Evolutionary conservation across 2,888 invertebrate genomes (phyloP).

Genomic region (Pheosia gnoma): DNA sequence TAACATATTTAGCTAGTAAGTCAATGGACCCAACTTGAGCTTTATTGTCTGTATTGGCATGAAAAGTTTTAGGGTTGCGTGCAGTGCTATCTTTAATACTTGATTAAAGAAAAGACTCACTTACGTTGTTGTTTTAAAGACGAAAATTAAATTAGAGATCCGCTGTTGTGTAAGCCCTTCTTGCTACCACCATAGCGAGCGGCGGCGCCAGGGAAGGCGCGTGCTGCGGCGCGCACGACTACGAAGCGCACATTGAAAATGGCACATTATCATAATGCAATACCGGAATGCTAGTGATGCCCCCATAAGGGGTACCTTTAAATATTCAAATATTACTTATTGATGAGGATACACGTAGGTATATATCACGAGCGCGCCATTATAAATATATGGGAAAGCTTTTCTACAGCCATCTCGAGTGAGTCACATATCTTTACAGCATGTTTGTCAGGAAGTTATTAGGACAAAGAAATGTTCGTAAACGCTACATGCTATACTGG

Average conservation of each 20-base stretch:
- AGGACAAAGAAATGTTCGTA: too few species aligned
- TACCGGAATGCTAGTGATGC: constrained; percentile 73
- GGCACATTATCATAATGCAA: constrained; percentile 80
- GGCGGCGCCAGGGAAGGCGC: constrained; percentile 72
- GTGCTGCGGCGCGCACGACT: constrained; percentile 62
- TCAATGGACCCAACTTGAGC: constrained; percentile 42
- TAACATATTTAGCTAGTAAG: constrained; percentile 53
- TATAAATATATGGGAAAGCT: background rate
- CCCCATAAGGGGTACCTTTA: constrained; percentile 61
- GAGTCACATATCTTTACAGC: too few species aligned
- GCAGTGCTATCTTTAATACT: constrained; percentile 30
- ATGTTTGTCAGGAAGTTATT: too few species aligned
- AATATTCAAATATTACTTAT: constrained; percentile 61
- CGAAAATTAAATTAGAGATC: constrained; percentile 17
- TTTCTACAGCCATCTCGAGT: background rate
- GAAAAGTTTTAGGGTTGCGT: constrained; percentile 43
- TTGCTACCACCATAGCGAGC: constrained; percentile 19
- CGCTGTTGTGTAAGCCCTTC: constrained; percentile 33
- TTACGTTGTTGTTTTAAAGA: constrained; percentile 27
- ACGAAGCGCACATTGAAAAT: constrained; percentile 74
- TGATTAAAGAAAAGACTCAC: constrained; percentile 11
- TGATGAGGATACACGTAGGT: constrained; percentile 34
- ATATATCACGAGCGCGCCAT: background rate
- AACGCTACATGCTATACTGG: too few species aligned
- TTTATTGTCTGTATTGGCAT: constrained; percentile 52